Evolutionary conservation across 2,888 invertebrate genomes (phyloP), one percentile per base, ranked within the genome.

Genomic region (Netelia melanura): DNA sequence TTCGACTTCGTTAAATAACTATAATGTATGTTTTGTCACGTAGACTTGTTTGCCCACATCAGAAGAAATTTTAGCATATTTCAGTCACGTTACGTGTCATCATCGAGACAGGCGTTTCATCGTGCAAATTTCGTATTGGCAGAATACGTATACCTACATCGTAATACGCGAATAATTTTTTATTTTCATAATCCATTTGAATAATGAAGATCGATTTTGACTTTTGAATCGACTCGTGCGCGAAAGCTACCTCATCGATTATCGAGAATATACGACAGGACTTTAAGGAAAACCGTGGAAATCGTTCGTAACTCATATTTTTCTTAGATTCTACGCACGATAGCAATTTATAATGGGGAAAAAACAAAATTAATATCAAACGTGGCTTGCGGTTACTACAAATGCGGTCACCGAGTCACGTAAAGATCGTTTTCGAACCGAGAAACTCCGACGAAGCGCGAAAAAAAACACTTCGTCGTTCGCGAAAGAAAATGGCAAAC

Each of bases 351-450:
- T 14, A 64, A 14, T 38, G 5, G 43, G 48, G 1, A 56, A 54
- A 72, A 58, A 21, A 30, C 56, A 56, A 56, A 30, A n/a, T 48
- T 44, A 25, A 56, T 44, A 54, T 14, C 10, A 23, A 5, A 52
- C 61, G 30, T 30, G 30, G 30, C 30, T 5, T 30, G 30, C 30
- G 30, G 30, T 64, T 30, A 30, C 5, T 48, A 3, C 10, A n/a
- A 61, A 8, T 61, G 61, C 72, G 72, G 72, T 74, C 48, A 23
- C 14, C n/a, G 72, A 74, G 61, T 61, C 58, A 61, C 72, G 17
- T 10, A 17, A 25, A 43, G 58, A 71, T 71, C 23, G 5, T 21
- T 44, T 21, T 23, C 17, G 23, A n/a, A 11, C 62, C n/a, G 25
- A 44, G n/a, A 48, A 61, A 44, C 43, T 38, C 9, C n/a, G 3